phyloP scores from a whole-genome alignment of 2,113 vertebrate species.

The Marcusenius ussheri region DNA sequence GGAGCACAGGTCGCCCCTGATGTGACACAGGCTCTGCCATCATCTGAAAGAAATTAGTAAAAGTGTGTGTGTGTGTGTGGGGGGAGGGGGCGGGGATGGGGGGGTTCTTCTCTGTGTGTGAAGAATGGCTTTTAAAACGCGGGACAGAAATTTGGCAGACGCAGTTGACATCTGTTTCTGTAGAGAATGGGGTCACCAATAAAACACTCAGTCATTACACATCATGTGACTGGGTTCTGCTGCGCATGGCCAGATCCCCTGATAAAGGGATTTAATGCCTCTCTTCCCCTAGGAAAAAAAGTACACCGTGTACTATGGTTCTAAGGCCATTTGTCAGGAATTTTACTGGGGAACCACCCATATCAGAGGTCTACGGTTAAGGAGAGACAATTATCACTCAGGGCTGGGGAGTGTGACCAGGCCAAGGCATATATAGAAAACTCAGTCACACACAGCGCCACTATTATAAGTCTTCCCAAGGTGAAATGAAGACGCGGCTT shows the following conservation, averaged over 20 bases:
- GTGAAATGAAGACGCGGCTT: not conserved
- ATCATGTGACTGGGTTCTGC: conserved; percentile 53
- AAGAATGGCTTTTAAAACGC: conserved; percentile 61
- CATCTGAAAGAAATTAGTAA: conserved; percentile 71
- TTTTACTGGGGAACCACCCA: conserved; percentile 2
- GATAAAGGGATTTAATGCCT: conserved; percentile 46
- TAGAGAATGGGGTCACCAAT: conserved; percentile 58
- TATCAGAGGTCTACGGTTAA: not conserved
- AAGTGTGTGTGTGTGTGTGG: conserved; percentile 35
- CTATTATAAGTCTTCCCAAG: not conserved
- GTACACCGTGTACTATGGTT: conserved; percentile 32
- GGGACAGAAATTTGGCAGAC: conserved; percentile 61
- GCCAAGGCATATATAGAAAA: not conserved
- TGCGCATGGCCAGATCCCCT: conserved; percentile 49
- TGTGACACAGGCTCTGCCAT: conserved; percentile 35
- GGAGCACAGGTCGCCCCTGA: conserved; percentile 37
- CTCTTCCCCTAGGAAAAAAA: conserved; percentile 13
- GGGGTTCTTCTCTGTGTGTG: conserved; percentile 51
- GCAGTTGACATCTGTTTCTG: conserved; percentile 68
- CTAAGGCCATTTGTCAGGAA: conserved; percentile 28
- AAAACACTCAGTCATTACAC: conserved; percentile 54
- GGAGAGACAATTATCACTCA: not conserved
- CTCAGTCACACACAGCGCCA: not conserved
- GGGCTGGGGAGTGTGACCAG: not conserved
- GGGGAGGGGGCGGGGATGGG: not conserved